Conservation (phyloP, 1,140 invertebrate species). For the Doryteuthis pealeii region DNA sequence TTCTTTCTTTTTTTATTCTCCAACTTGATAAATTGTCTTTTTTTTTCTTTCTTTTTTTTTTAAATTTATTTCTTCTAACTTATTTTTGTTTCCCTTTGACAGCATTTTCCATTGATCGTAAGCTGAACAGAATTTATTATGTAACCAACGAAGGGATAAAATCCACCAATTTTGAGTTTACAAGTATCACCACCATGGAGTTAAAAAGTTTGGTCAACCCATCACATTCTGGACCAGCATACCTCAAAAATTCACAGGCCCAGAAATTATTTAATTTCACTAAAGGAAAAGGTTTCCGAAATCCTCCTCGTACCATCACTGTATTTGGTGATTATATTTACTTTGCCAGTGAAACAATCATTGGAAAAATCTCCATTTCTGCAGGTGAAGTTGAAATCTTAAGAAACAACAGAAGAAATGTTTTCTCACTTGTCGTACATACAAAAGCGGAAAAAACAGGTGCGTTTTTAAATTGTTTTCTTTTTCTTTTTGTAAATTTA, state of each 20-base stretch:
- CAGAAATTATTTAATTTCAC: too few relatives aligned
- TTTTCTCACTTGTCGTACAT: neutral
- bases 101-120: neutral
- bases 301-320: neutral
- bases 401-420: neutral
- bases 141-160: neutral
- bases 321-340: neutral
- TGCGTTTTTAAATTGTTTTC: neutral
- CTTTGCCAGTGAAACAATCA: neutral
- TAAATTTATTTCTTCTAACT: too few relatives aligned
- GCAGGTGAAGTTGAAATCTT: neutral
- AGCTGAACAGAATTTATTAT: neutral
- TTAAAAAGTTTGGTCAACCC: too few relatives aligned
- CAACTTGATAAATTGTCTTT: too few relatives aligned
- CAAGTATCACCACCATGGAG: neutral
- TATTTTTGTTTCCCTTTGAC: too few relatives aligned
- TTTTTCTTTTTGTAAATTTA: neutral
- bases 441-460: neutral
- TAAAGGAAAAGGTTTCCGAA: too few relatives aligned
- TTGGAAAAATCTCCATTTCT: neutral
- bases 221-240: too few relatives aligned
- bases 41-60: too few relatives aligned
- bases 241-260: too few relatives aligned
- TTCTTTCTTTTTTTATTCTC: too few relatives aligned
- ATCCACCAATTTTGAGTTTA: neutral